Conservation (phyloP, 1,140 invertebrate genomes). For the Bombus terrestris region DNA sequence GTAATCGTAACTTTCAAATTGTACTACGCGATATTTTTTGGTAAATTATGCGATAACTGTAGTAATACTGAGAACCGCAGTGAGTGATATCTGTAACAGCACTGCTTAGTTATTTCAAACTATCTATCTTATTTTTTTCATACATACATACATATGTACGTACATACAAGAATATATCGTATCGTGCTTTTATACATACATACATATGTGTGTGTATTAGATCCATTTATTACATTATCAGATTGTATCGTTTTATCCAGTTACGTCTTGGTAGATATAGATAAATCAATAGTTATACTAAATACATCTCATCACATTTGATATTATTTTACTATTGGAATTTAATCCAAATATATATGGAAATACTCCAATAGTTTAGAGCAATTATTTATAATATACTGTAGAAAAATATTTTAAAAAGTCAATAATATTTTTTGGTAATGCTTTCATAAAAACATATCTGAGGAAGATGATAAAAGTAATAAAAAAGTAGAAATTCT, state of each 20-base stretch:
- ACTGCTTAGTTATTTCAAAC: slow-evolving; percentile 33
- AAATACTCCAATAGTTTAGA: background rate
- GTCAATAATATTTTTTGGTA: background rate
- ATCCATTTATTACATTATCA: slow-evolving; percentile 44
- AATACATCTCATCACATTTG: background rate
- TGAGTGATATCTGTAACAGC: background rate
- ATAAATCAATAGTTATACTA: slow-evolving; percentile 9
- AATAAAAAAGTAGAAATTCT: background rate
- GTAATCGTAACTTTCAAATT: slow-evolving; percentile 17
- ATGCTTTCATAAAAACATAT: background rate
- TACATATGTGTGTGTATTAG: background rate
- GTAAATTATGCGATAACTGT: background rate
- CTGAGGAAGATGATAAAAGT: background rate
- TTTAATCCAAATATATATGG: background rate
- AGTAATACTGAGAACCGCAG: background rate
- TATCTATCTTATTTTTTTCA: slow-evolving; percentile 27
- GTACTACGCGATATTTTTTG: slow-evolving; percentile 4
- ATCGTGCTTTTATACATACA: slow-evolving; percentile 1
- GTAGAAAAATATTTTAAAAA: background rate
- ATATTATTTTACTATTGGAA: background rate
- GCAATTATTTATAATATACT: background rate
- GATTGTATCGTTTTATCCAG: slow-evolving; percentile 21
- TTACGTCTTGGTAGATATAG: background rate
- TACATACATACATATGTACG: background rate
- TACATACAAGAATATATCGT: slow-evolving; percentile 3